These are phyloP conservation scores for Psittacula echo DNA, from an alignment of 2,797 vertebrate species.

Conservation along the genomic window DNA sequence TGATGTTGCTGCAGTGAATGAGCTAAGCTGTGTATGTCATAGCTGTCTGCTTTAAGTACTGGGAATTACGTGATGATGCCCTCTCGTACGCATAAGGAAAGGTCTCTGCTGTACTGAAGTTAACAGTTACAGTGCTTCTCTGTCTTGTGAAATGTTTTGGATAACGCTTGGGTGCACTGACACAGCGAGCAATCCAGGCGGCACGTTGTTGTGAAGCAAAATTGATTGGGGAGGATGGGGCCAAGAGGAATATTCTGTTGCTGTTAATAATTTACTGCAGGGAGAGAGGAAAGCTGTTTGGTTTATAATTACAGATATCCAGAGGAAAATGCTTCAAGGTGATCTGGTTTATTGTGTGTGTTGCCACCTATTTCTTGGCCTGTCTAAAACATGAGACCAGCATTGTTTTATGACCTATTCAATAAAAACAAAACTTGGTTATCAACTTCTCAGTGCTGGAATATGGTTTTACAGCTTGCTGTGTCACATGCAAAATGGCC, in stretches of 20 bases:
- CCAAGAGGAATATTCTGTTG: conserved; percentile 5
- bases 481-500: background rate
- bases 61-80: background rate
- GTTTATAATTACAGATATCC: conserved; percentile 8
- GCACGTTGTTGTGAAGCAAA: background rate
- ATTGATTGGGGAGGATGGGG: conserved; percentile 16
- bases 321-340: background rate
- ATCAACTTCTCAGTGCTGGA: background rate
- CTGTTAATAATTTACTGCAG: conserved; percentile 54
- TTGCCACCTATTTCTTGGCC: background rate
- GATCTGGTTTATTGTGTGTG: background rate
- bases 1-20: conserved; percentile 28
- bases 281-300: conserved; percentile 6
- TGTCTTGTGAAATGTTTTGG: background rate
- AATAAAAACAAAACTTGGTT: background rate
- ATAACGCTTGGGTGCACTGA: background rate
- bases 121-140: background rate
- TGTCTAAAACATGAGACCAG: background rate
- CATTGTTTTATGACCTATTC: background rate
- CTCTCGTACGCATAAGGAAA: background rate
- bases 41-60: background rate
- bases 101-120: background rate
- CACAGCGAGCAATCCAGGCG: background rate
- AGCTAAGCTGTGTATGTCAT: conserved; percentile 32
- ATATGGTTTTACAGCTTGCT: background rate